Evolutionary conservation across 2,113 vertebrate species (phyloP).

Genomic region (Thomomys bottae): DNA sequence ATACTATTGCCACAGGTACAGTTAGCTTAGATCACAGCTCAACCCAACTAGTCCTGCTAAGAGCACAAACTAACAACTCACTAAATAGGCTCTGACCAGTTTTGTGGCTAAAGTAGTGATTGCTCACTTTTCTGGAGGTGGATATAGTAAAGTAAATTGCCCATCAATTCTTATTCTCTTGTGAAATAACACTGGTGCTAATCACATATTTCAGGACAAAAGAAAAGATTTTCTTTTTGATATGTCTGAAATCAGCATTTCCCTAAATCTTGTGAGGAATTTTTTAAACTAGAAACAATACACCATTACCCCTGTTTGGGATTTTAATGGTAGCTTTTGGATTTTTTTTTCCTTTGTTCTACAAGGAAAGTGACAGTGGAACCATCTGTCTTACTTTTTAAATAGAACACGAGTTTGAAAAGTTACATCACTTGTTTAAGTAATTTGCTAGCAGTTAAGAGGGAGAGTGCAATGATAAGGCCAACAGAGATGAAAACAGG

Average conservation of each 20-base stretch:
- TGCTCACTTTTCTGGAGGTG: not conserved
- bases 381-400: conserved; percentile 82
- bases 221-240: conserved; percentile 2
- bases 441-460: conserved; percentile 13
- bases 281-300: conserved; percentile 78
- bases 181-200: not conserved
- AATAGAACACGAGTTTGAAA: conserved; percentile 74
- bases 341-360: conserved; percentile 77
- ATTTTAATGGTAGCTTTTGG: conserved; percentile 75
- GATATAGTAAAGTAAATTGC: not conserved
- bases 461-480: not conserved
- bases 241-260: conserved; percentile 45
- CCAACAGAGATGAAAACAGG: conserved; percentile 48
- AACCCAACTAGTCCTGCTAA: no score
- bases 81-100: not conserved
- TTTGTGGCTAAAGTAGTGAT: not conserved
- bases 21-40: not conserved
- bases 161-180: not conserved
- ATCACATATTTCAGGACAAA: conserved; percentile 43
- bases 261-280: conserved; percentile 51
- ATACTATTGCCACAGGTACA: accelerated
- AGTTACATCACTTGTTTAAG: conserved; percentile 41
- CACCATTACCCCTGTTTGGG: conserved; percentile 79
- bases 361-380: conserved; percentile 75
- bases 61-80: not conserved